Evolutionary conservation across 2,113 vertebrate genomes (phyloP), one percentile per base, ranked within the genome.

Genomic region (Pollachius pollachius): DNA sequence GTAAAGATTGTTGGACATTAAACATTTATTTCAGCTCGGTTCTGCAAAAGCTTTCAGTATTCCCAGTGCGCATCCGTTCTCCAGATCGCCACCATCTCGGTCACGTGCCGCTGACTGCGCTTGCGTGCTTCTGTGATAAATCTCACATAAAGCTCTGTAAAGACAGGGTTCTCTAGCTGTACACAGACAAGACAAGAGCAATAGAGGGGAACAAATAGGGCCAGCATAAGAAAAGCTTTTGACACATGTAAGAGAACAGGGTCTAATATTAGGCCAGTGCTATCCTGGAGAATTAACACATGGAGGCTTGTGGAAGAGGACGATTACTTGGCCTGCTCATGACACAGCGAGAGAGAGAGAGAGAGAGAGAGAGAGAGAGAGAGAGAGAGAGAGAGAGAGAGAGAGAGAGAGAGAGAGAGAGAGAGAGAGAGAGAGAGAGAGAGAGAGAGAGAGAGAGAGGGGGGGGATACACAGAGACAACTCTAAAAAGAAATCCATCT

Each of bases 331-430:
- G 41, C 41, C 41, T 48, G 41, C 5, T 48, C 41, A 48, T 48
- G 12, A 13, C 41, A 48, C 9, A 48, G 41, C 8, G 41, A 48
- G 41, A 48, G 41, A 48, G 41, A 48, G 41, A 48, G 41, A 8
- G 41, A 48, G 5, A 48, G 41, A 48, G 41, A 48, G 41, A 48
- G 41, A 48, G 41, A 48, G 41, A 48, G 41, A 48, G 41, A 48
- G 41, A 9, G 41, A 48, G 5, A 48, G 41, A 34, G 41, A 48
- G 41, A 48, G 41, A 48, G 41, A 48, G 30, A 48, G 41, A 48
- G 41, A 48, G 41, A 48, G 41, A 57, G 56, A 69, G 66, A 19
- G 52, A 61, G 6, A 69, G 12, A 66, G 64, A 27, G 5, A 67
- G 23, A 25, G 34, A n/a, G 59, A 59, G 59, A 23, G 59, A 61